phyloP scores from a whole-genome alignment of 2,113 vertebrate species.

The Coregonus clupeaformis region DNA sequence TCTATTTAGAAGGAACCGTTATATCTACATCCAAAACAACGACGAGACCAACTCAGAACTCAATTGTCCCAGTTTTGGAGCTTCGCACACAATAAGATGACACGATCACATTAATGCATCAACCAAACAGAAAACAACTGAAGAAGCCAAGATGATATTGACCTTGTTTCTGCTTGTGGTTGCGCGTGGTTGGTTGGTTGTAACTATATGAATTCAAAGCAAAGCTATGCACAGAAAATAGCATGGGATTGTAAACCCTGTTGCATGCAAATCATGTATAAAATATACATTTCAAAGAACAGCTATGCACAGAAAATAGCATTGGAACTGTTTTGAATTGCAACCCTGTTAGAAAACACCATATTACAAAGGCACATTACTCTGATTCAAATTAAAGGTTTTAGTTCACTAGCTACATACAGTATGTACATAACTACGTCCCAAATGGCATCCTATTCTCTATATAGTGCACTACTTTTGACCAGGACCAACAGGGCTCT shows the following conservation, averaged over 20 bases:
- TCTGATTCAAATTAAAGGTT: background rate
- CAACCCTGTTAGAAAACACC: background rate
- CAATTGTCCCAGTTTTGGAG: background rate
- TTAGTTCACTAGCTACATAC: background rate
- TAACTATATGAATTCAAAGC: background rate
- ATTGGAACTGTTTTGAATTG: no score
- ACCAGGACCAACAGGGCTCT: background rate
- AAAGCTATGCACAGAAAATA: background rate
- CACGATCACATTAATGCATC: background rate
- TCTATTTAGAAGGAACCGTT: slow-evolving; percentile 14
- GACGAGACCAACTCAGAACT: background rate
- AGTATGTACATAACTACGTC: background rate
- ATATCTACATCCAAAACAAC: slow-evolving; percentile 21
- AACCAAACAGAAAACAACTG: background rate
- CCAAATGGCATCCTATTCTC: no score
- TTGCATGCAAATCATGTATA: background rate
- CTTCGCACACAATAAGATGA: background rate
- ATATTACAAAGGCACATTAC: background rate
- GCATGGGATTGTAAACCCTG: background rate
- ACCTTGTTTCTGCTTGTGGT: background rate
- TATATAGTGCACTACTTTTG: no score
- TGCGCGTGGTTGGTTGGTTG: background rate
- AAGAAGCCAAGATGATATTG: background rate
- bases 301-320: background rate
- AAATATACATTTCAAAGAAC: background rate